These are phyloP conservation scores for Chaenodraco wilsoni DNA, from an alignment of 2,797 vertebrate species.

Conservation along the genomic window DNA sequence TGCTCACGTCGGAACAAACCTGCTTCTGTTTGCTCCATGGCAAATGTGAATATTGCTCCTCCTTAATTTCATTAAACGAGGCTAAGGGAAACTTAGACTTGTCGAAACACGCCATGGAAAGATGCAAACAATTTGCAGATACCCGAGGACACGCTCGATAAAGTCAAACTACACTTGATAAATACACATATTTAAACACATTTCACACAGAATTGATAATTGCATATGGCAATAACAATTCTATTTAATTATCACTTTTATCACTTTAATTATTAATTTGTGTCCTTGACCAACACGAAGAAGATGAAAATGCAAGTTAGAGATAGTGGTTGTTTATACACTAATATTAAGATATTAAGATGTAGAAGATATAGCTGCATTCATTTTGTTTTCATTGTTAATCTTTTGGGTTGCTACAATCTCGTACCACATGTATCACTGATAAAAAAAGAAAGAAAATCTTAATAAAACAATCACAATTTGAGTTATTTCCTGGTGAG, in stretches of 20 bases:
- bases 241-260: background rate
- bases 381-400: background rate
- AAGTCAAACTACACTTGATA: background rate
- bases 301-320: background rate
- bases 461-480: no score
- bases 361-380: background rate
- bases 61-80: constrained; percentile 1
- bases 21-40: background rate
- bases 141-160: background rate
- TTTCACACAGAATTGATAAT: constrained; percentile 4
- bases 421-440: background rate
- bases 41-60: constrained; percentile 6
- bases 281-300: background rate
- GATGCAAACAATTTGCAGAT: background rate
- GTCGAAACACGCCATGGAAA: background rate
- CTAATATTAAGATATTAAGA: no score
- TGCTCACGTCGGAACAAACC: background rate
- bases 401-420: background rate
- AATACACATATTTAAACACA: constrained; percentile 32
- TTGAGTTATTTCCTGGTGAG: no score
- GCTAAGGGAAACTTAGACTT: background rate
- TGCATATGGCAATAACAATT: background rate
- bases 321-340: background rate
- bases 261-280: background rate
- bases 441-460: no score